Evolutionary conservation across 2,113 vertebrate genomes (phyloP).

Genomic region (Ploceus nigricollis): DNA sequence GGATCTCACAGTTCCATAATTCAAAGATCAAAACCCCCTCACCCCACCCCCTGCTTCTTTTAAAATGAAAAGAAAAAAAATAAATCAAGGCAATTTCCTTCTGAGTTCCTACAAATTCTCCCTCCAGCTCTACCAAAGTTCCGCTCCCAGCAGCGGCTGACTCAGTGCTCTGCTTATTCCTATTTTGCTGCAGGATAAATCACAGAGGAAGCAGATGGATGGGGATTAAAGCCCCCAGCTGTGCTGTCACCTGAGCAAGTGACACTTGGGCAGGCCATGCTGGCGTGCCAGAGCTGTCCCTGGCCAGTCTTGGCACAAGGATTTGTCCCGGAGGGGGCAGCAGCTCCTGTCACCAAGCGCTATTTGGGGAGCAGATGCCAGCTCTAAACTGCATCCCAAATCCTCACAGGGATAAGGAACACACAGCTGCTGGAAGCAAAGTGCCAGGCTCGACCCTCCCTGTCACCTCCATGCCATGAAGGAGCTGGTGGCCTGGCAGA

Average conservation of each 20-base stretch:
- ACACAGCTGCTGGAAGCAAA: neutral
- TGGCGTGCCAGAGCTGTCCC: neutral
- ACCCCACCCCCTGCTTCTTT: neutral
- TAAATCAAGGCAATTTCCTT: neutral
- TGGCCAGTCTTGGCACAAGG: neutral
- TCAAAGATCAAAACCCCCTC: neutral
- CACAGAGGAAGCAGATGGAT: neutral
- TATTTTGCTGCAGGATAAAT: neutral
- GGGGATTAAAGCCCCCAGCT: neutral
- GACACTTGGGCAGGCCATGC: accelerated
- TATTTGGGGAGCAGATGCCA: accelerated
- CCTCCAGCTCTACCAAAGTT: neutral
- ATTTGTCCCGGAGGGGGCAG: accelerated
- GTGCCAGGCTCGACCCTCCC: neutral
- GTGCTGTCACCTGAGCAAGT: neutral
- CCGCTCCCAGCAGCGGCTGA: neutral
- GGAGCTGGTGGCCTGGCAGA: neutral
- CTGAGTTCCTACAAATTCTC: neutral
- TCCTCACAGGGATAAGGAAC: accelerated
- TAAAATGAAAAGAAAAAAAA: neutral
- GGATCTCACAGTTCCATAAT: accelerated
- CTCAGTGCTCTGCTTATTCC: neutral
- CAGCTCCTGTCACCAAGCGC: neutral
- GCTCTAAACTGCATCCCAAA: neutral
- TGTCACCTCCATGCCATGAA: accelerated